Conservation (phyloP, 2,113 vertebrate genomes). For the Pogona vitticeps region DNA sequence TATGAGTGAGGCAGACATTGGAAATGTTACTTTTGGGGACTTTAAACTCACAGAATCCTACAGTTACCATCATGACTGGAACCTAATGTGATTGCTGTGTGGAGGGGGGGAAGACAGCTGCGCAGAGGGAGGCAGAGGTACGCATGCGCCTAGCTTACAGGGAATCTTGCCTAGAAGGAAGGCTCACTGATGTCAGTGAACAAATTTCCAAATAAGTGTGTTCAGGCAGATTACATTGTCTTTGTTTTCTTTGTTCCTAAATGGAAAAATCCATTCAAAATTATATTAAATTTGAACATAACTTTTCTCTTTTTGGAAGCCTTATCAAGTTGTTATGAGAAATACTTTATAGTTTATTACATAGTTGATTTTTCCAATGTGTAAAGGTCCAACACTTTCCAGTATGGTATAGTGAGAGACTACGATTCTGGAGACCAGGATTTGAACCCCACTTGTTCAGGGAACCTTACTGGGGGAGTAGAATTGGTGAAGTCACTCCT, state of each 20-base stretch:
- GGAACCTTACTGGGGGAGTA: too few relatives aligned
- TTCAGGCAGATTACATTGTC: not conserved
- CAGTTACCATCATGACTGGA: not conserved
- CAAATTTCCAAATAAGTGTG: not conserved
- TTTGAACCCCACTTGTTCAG: too few relatives aligned
- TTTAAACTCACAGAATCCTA: too few relatives aligned
- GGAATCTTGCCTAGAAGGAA: not conserved
- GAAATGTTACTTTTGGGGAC: too few relatives aligned
- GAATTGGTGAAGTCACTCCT: too few relatives aligned
- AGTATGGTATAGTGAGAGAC: too few relatives aligned
- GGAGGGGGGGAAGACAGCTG: too few relatives aligned
- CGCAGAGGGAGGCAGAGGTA: too few relatives aligned
- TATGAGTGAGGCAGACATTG: conserved; percentile 2
- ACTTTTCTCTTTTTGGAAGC: not conserved
- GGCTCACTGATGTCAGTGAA: not conserved
- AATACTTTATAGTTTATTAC: conserved; percentile 32
- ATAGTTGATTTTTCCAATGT: conserved; percentile 38
- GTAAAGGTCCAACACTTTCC: not conserved
- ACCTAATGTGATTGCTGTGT: too few relatives aligned
- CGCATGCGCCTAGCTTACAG: too few relatives aligned
- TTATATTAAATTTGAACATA: not conserved
- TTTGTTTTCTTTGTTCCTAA: not conserved
- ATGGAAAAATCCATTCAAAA: not conserved
- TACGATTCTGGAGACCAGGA: too few relatives aligned
- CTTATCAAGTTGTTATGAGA: conserved; percentile 15